Base-by-base conservation (phyloP, 1,140 invertebrate genomes). In the Leptinotarsa undecemlineata region DNA sequence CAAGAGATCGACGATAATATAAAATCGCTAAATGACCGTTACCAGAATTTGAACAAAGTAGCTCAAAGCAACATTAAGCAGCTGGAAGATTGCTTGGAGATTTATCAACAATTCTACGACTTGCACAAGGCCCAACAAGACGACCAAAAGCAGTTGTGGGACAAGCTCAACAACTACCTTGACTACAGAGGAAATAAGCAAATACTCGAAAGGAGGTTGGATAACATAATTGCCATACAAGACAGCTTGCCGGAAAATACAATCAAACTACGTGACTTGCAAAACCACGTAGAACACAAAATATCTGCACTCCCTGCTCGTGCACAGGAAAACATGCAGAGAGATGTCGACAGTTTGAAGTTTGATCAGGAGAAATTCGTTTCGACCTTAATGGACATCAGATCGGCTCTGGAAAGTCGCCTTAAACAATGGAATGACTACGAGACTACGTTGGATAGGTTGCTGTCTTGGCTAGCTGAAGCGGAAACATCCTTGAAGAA, bases 391-490 rank as follows among this genome's bases (percentile, higher is more conserved):
- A 90, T 88, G 74, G 94, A 96, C 82, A 91, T 93, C 0, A 90
- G 91, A 80, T 91, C 92, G 78, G 90, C 90, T 47, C 87, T 98
- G 26, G 93, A 96, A 84, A 92, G 95, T 77, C 91, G 93, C 73
- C 88, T 98, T 51, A 90, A 93, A 79, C 95, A 97, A 85, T 98
- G 96, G 96, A 91, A 88, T 63, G 93, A 96, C 74, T 98, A 97
- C 82, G 96, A 98, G 82, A 90, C 90, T 72, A 93, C 93, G 3
- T 90, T 96, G 79, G 95, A 97, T 77, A 88, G 91, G 60, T 86
- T 98, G 42, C 89, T 95, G 61, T 86, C 88, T 20, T 97, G 96
- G 94, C 85, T 98, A 64, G 91, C 90, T 73, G 95, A 97, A 76
- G 92, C 95, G 33, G 97, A 98, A 87, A 90, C 90, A 73, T 90